Evolutionary conservation across 2,888 invertebrate species (phyloP), one percentile per base, ranked within the genome.

Genomic region (Conomelus anceps): DNA sequence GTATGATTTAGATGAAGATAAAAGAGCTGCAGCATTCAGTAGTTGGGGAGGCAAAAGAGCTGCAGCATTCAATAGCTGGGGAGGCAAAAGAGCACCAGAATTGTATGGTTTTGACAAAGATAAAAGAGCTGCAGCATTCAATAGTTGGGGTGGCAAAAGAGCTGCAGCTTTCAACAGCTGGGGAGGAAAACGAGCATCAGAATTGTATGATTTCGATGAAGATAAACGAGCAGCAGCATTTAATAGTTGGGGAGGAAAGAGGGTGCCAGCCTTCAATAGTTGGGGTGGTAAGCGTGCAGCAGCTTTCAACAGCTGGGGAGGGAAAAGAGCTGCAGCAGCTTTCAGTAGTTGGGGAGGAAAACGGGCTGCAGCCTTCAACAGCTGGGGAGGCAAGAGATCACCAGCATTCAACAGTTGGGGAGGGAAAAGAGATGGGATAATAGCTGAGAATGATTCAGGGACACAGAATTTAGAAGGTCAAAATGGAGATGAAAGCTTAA

Each of bases 241-340:
- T 23, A 89, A 89, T 26, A 86, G 87, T 26, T 34, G 88, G 85
- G 90, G 89, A 1, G 90, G 89, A 3, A 91, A 91, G 90, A 89
- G 91, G 26, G 89, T 85, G 3, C 91, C 90, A 20, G 90, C 63
- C 7, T 91, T 91, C 24, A 89, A 89, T 34, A 90, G 91, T 34
- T 91, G 91, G 91, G 90, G 90, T 24, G 91, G 91, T 9, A 91
- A 90, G 88, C 88, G 91, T 86, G 63, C 89, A 20, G 86, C 86
- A 17, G 90, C 87, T 41, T 89, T 89, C 26, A 90, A 89, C 26
- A 84, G 84, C 20, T 84, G 84, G 84, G 84, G 84, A n/a, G 84
- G 85, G 4, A 85, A 85, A 23, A 11, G 85, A 85, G 7, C 85
- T 23, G 13, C 20, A 1, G 11, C 85, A 23, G 85, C 23, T 20